A percentile compares a stretch with the other conserved stretches of the same genome.
Conservation (phyloP, 2,888 invertebrate species). For the Halictus quadricinctus region DNA sequence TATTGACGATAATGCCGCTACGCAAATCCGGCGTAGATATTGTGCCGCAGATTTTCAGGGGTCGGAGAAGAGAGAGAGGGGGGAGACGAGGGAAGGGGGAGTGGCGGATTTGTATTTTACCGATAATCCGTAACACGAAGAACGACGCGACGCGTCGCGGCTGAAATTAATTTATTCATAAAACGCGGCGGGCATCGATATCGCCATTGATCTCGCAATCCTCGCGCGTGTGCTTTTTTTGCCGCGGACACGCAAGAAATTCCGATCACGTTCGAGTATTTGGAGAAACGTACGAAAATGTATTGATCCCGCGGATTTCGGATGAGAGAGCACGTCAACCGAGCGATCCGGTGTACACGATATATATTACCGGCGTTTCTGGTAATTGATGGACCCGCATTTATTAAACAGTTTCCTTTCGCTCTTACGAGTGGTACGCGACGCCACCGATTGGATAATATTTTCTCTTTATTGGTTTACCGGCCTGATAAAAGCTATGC, state of each 20-base stretch:
- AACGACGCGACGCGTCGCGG: background rate
- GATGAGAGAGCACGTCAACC: slow-evolving; percentile 7
- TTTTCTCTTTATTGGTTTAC: slow-evolving; percentile 25
- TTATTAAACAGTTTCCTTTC: slow-evolving; percentile 10
- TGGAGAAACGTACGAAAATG: slow-evolving; percentile 16
- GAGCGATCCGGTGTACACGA: background rate
- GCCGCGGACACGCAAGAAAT: background rate
- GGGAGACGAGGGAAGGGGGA: too few relatives aligned
- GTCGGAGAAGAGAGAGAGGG: background rate
- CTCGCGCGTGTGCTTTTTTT: slow-evolving; percentile 15
- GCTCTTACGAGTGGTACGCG: background rate
- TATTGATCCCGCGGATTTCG: slow-evolving; percentile 4
- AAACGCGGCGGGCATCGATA: slow-evolving; percentile 21
- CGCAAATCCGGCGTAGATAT: background rate
- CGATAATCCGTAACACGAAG: slow-evolving; percentile 5
- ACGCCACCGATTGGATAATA: background rate
- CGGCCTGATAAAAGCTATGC: background rate
- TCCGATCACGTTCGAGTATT: slow-evolving; percentile 31
- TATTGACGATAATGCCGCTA: background rate
- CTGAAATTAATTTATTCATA: slow-evolving; percentile 37
- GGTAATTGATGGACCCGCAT: background rate
- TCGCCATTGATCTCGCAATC: slow-evolving; percentile 8
- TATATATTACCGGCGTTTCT: background rate
- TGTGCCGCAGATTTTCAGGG: background rate
- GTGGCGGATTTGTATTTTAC: background rate